phyloP scores from a whole-genome alignment of 2,888 invertebrate species.

The Tryphoninae sp. region DNA sequence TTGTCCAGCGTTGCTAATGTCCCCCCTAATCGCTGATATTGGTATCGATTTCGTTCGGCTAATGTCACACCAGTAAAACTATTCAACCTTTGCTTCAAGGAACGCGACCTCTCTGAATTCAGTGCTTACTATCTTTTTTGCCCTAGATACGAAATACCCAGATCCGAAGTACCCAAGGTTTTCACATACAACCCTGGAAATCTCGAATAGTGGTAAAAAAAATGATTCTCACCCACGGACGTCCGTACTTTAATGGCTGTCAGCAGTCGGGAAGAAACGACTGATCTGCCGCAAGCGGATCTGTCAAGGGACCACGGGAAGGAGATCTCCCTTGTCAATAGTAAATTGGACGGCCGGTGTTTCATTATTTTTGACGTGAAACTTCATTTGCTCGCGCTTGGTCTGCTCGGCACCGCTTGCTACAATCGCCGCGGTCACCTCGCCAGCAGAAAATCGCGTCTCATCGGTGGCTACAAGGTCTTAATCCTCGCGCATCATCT shows the following conservation, averaged over 20 bases:
- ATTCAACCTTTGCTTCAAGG: too few species aligned
- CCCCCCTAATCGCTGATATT: too few species aligned
- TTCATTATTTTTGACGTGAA: slow-evolving; percentile 42
- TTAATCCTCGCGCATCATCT: slow-evolving; percentile 38
- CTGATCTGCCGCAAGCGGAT: slow-evolving; percentile 51
- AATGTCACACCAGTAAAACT: too few species aligned
- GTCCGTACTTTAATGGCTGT: slow-evolving; percentile 61
- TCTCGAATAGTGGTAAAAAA: neutral
- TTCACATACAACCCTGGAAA: neutral
- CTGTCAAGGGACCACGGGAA: slow-evolving; percentile 35
- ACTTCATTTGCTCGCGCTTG: slow-evolving; percentile 17
- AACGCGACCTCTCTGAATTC: too few species aligned
- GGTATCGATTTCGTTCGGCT: too few species aligned
- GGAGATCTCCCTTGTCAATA: slow-evolving; percentile 48
- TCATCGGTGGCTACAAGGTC: slow-evolving; percentile 38
- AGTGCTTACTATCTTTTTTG: too few species aligned
- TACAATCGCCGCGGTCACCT: slow-evolving; percentile 53
- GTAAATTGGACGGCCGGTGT: slow-evolving; percentile 21
- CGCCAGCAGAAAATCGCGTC: slow-evolving; percentile 30
- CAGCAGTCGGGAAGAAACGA: slow-evolving; percentile 53
- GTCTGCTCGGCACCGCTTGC: slow-evolving; percentile 22
- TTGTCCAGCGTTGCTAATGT: too few species aligned
- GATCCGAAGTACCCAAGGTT: too few species aligned
- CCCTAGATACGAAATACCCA: too few species aligned
- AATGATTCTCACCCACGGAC: neutral